Evolutionary conservation across 1,140 invertebrate genomes (phyloP).

Genomic region (Goniozus legneri): DNA sequence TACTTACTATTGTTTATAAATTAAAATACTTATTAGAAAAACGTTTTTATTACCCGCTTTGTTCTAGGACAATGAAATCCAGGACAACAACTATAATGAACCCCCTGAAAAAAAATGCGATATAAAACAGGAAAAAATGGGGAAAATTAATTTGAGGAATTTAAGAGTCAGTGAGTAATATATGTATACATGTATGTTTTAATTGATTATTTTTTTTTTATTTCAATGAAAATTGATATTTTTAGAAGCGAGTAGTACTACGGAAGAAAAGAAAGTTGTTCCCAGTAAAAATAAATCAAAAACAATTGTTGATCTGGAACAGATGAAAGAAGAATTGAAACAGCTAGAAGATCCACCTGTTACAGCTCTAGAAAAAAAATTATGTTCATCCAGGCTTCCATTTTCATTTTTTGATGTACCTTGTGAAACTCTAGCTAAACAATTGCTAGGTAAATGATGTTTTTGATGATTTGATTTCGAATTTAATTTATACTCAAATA

Average conservation of each 20-base stretch:
- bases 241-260: background rate
- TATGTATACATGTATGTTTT: background rate
- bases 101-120: background rate
- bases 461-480: no score
- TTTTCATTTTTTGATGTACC: conserved; percentile 47
- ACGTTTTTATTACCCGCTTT: no score
- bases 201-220: background rate
- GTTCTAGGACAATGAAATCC: no score
- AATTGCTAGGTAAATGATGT: conserved; percentile 64
- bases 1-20: no score
- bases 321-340: conserved; percentile 36
- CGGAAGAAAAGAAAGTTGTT: background rate
- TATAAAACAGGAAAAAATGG: background rate
- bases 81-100: no score
- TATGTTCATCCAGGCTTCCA: conserved; percentile 30
- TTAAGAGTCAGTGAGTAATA: background rate
- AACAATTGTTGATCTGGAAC: conserved; percentile 29
- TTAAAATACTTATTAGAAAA: no score
- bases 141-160: background rate
- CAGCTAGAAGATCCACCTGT: conserved; percentile 42
- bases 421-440: conserved; percentile 57
- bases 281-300: conserved; percentile 20
- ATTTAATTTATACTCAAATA: no score
- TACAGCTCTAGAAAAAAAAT: conserved; percentile 33
- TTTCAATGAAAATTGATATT: background rate